Evolutionary conservation across 2,113 vertebrate genomes (phyloP), one percentile per base, ranked within the genome.

Genomic region (Trachemys scripta): DNA sequence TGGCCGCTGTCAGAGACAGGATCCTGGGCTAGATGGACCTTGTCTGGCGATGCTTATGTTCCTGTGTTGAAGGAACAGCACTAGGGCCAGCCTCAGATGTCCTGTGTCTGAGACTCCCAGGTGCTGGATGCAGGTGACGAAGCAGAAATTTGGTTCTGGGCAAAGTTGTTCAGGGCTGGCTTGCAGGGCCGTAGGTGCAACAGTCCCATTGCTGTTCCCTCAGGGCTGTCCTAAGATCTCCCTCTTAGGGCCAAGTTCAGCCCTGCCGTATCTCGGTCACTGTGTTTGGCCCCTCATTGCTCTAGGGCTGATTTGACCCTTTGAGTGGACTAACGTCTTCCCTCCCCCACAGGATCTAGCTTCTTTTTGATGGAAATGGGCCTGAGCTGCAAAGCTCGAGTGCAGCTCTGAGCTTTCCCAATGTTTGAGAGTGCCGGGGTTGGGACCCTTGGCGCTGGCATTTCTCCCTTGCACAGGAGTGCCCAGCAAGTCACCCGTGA

Each of bases 121-220:
- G 49, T 29, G 24, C 80, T 56, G 2, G 0, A 1, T 4, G 82
- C 22, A 5, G 11, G 42, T 47, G 10, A 59, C 42, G 10, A 89
- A 27, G 56, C 3, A 79, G 47, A 3, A 57, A 69, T 57, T 57
- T 10, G 1, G 50, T 2, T 12, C 81, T 10, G 80, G 35, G 85
- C 3, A 0, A 35, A 89, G 4, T 0, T 0, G 75, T 84, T 56
- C 0, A 2, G 69, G 79, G 0, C 9, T 24, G 1, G 0, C 59
- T 59, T 24, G 0, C 20, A 0, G 1, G 1, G 27, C 7, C 5
- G 11, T 87, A 6, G 54, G 72, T 56, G 54, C 27, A 0, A 80
- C 38, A 9, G 72, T 10, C 10, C 45, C 10, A 0, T 0, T 0
- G 49, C 0, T 1, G 57, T 1, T 85, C 78, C 45, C 35, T 24